Percentiles rank a stretch among this genome's conserved stretches.
These are phyloP conservation scores for Drosophila arawakana DNA, from an alignment of 1,140 invertebrate genomes.

Conservation along the genomic window DNA sequence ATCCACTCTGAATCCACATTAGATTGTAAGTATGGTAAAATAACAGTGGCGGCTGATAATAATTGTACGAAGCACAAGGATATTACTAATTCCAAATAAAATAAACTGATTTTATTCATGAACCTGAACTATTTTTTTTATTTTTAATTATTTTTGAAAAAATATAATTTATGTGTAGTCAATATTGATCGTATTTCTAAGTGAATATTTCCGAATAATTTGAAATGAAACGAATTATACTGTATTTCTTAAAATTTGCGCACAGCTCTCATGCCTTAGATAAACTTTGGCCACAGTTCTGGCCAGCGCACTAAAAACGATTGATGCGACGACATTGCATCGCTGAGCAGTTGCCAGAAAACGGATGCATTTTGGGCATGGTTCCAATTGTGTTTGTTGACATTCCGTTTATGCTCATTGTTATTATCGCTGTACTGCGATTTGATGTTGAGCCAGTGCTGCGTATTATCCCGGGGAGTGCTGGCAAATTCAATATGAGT, in stretches of 20 bases:
- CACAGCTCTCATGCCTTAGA: slow-evolving; percentile 39
- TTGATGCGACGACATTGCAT: slow-evolving; percentile 49
- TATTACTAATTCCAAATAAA: too few relatives aligned
- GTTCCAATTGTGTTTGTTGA: slow-evolving; percentile 27
- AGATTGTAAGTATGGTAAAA: not conserved
- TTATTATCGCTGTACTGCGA: slow-evolving; percentile 58
- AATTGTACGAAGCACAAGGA: not conserved
- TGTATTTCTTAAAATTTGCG: slow-evolving; percentile 12
- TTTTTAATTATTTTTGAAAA: slow-evolving; percentile 29
- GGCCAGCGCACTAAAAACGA: slow-evolving; percentile 58
- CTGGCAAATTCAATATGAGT: slow-evolving; percentile 20
- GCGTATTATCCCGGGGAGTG: slow-evolving; percentile 29
- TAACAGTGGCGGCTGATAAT: not conserved
- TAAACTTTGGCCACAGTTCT: slow-evolving; percentile 69
- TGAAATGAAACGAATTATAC: slow-evolving; percentile 5
- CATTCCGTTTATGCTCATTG: slow-evolving; percentile 17
- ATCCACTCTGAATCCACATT: too few relatives aligned
- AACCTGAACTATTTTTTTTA: not conserved
- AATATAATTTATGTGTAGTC: slow-evolving; percentile 33
- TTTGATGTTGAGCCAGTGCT: slow-evolving; percentile 70
- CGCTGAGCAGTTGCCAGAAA: slow-evolving; percentile 63
- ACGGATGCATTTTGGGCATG: slow-evolving; percentile 50
- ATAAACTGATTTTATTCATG: too few relatives aligned
- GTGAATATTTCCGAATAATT: not conserved
- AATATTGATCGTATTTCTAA: slow-evolving; percentile 2